Percentiles rank a stretch among this genome's conserved stretches.
Evolutionary conservation across 2,888 invertebrate species (phyloP).

Genomic region (Rhingia campestris): DNA sequence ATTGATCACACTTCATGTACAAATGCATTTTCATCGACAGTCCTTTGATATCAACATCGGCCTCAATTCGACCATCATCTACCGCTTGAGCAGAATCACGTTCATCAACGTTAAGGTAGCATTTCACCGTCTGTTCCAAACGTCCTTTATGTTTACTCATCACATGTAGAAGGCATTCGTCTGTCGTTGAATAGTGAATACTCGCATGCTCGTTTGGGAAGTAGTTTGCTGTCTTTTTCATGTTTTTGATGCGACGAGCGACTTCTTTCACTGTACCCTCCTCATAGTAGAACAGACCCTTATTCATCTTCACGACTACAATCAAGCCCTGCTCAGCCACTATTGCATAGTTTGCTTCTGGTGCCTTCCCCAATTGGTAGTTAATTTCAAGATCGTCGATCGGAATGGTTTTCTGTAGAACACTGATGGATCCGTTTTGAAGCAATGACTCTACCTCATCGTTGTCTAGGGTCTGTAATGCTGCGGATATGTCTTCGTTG

Average conservation of each 20-base stretch:
- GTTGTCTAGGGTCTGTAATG: background rate
- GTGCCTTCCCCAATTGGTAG: background rate
- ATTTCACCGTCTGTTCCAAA: no score
- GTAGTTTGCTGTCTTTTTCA: slow-evolving; percentile 94
- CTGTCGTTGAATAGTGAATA: slow-evolving; percentile 85
- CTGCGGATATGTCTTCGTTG: background rate
- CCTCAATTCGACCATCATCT: no score
- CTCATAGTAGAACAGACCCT: slow-evolving; percentile 85
- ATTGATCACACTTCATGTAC: background rate
- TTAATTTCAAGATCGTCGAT: background rate
- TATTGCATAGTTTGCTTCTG: background rate
- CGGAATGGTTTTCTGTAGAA: background rate
- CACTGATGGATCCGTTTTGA: background rate
- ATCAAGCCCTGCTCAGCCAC: slow-evolving; percentile 82
- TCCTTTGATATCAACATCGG: no score
- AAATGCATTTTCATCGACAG: slow-evolving; percentile 1
- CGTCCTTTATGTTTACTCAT: no score
- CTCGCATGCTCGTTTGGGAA: slow-evolving; percentile 93
- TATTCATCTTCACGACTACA: slow-evolving; percentile 93
- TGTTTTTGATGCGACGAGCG: slow-evolving; percentile 95
- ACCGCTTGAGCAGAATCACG: no score
- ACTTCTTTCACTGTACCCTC: slow-evolving; percentile 96
- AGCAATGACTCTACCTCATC: background rate
- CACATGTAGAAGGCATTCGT: background rate
- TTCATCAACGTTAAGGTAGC: no score